Base-by-base conservation (phyloP, 1,140 invertebrate genomes). In the Piezodorus guildinii region DNA sequence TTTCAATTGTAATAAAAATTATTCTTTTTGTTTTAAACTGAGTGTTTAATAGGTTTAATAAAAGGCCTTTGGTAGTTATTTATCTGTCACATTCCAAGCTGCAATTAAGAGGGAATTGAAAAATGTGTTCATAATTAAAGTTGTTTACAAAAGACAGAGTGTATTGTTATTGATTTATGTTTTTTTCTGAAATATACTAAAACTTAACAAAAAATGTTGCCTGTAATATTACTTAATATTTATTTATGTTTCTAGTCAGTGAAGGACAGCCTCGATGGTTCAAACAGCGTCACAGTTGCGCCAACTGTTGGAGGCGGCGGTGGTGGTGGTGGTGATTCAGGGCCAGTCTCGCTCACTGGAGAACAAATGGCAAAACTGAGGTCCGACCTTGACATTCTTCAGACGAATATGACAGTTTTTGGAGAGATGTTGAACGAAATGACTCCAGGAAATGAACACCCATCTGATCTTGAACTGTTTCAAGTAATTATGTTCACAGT, bases 351-450 rank as follows among this genome's bases (percentile, higher is more conserved):
- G 25, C 74, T 92, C 21, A 84, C 81, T 1, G 81, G 86, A n/a
- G 91, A 92, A 62, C 93, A 97, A 73, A 77, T 87, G 43, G 82
- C 83, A 30, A 98, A 98, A 75, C 75, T 99, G 52, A 85, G 88
- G 69, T 86, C 85, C 10, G 96, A 98, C 77, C 76, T 98, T 62
- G 90, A 94, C 68, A 83, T 98, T 46, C 94, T 98, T 2, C 89
- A 94, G 71, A 86, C 87, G 30, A 98, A 98, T 73, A 91, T 97
- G 83, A 79, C 84, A 34, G 93, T 99, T 5, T 84, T 98, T 73
- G 85, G 85, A 43, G 96, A 98, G 76, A 96, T 98, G 91, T 77
- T 99, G 17, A 87, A 83, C 66, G 91, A 96, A 75, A 76, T 98
- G 60, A 84, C 77, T 67, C 88, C 83, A 63, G 83, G 82, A 56